Conservation (phyloP, 2,888 invertebrate genomes). For the Cheilosia soror region DNA sequence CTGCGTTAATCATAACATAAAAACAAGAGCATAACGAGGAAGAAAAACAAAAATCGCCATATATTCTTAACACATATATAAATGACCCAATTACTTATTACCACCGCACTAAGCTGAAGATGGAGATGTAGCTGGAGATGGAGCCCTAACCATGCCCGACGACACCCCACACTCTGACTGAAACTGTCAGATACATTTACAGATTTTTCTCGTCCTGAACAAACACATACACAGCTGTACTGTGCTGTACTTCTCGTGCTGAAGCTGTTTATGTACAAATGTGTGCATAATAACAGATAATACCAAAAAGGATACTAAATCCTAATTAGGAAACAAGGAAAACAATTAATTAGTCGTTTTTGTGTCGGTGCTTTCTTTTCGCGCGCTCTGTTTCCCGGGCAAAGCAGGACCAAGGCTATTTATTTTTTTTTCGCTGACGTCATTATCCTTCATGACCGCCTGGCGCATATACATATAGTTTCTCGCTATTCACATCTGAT, state of each 20-base stretch:
- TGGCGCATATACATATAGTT: not conserved
- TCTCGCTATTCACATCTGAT: conserved; percentile 24
- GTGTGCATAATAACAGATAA: conserved; percentile 64
- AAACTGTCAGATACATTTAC: conserved; percentile 48
- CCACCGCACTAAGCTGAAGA: conserved; percentile 24
- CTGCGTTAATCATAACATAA: conserved; percentile 63
- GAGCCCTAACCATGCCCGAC: no score
- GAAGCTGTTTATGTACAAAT: conserved; percentile 28
- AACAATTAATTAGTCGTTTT: conserved; percentile 70
- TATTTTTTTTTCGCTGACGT: conserved; percentile 46
- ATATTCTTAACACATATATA: conserved; percentile 44
- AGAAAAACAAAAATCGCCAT: conserved; percentile 31
- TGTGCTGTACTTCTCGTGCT: conserved; percentile 23
- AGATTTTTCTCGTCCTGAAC: conserved; percentile 30
- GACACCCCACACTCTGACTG: conserved; percentile 27
- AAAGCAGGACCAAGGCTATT: conserved; percentile 21
- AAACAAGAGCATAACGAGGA: conserved; percentile 8
- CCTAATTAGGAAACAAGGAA: conserved; percentile 72
- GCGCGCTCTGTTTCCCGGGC: conserved; percentile 3
- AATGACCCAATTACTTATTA: conserved; percentile 66
- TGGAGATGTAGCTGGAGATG: not conserved
- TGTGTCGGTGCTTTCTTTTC: conserved; percentile 21
- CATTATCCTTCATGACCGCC: conserved; percentile 43
- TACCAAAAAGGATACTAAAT: conserved; percentile 71
- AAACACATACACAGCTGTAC: conserved; percentile 55